Conservation (phyloP, 2,888 invertebrate genomes). For the Ophion ventricosus region DNA sequence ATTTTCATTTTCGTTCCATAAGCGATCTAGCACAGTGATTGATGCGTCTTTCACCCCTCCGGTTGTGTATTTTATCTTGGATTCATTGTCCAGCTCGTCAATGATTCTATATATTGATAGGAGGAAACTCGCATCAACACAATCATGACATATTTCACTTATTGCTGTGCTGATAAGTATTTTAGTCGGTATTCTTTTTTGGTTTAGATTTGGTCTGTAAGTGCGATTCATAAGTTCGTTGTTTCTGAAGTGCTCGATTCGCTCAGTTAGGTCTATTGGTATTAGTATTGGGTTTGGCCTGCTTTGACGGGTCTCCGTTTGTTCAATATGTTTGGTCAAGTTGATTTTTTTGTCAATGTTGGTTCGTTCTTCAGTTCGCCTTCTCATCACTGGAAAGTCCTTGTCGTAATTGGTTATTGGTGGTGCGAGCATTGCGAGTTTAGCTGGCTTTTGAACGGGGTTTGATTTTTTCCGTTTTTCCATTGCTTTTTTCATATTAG, state of each 20-base stretch:
- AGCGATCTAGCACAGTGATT: slow-evolving; percentile 19
- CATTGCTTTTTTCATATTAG: slow-evolving; percentile 21
- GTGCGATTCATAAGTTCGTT: not conserved
- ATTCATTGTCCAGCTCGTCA: slow-evolving; percentile 15
- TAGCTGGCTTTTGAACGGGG: not conserved
- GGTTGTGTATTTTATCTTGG: slow-evolving; percentile 25
- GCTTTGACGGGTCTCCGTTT: not conserved
- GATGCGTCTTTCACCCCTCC: slow-evolving; percentile 13
- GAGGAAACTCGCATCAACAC: not conserved
- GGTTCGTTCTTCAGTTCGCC: not conserved
- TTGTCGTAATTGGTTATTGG: not conserved
- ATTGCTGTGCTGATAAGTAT: slow-evolving; percentile 1
- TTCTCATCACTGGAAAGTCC: slow-evolving; percentile 15
- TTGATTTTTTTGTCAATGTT: not conserved
- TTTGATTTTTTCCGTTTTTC: slow-evolving; percentile 24
- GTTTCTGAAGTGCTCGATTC: slow-evolving; percentile 11
- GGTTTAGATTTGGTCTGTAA: slow-evolving; percentile 4
- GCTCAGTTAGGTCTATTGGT: not conserved
- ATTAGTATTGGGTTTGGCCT: slow-evolving; percentile 1
- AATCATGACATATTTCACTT: not conserved
- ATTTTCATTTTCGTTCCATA: slow-evolving; percentile 16
- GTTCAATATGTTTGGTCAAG: not conserved
- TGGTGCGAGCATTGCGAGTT: not conserved
- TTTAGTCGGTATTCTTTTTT: slow-evolving; percentile 14
- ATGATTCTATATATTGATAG: slow-evolving; percentile 7